Evolutionary conservation across 92 coral and sea anemone species (phyloP), one percentile per base, ranked within the genome.

Genomic region (Epizoanthus rinbou): DNA sequence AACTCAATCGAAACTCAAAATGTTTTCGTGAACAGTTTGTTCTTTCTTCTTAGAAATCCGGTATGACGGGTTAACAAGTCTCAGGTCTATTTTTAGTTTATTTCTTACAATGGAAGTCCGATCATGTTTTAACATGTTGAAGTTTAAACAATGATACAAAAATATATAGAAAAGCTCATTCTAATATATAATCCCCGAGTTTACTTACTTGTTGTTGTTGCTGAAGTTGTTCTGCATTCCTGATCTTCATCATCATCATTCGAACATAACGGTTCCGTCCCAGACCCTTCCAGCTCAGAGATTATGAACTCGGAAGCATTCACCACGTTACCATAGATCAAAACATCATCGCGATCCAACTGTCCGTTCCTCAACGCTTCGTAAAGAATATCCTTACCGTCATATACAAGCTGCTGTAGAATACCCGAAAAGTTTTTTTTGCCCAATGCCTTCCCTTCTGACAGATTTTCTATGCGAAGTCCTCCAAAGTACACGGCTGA

Each of bases 351-450:
- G 14, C 16, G 19, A 18, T 6, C 18, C 50, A 17, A 6, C 24
- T 25, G 64, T 15, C 68, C 59, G 9, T 19, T 75, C 5, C 39
- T 31, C 52, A 78, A 21, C 21, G 71, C 70, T 63, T 78, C 24
- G 5, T 60, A 21, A 10, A 78, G 57, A 62, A 78, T 21, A 60
- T 78, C 70, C 22, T 67, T 60, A 6, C 41, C 58, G 19, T 57
- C 25, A 35, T 59, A 78, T 0, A 62, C 82, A 16, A 78, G 21
- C 52, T 78, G 82, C 41, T 78, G 82, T 39, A 78, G 60, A 63
- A 78, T 60, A 39, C 82, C 82, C 4, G 82, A 78, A 59, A 78
- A 78, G 52, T 78, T 78, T 21, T 43, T 78, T 43, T 41, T 78
- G 1, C 58, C 57, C 71, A 62, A 35, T 4, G 82, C 22, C 54